phyloP scores from a whole-genome alignment of 2,888 invertebrate genomes.

The Pterostichus madidus region DNA sequence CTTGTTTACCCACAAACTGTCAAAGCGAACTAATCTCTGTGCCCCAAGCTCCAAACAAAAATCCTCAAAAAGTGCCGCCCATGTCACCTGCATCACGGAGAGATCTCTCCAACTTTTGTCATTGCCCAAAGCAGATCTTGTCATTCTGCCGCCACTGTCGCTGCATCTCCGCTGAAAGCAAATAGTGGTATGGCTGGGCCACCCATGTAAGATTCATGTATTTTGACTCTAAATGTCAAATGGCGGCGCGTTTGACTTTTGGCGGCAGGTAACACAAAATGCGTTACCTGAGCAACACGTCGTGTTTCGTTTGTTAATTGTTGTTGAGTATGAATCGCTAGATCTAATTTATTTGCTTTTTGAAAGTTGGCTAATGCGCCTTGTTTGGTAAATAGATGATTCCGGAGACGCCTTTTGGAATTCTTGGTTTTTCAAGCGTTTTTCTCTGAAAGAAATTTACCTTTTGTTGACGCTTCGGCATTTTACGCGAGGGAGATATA shows the following conservation, averaged over 20 bases:
- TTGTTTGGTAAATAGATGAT: slow-evolving; percentile 36
- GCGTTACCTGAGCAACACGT: slow-evolving; percentile 48
- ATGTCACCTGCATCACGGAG: slow-evolving; percentile 13
- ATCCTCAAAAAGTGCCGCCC: slow-evolving; percentile 54
- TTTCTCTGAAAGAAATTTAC: slow-evolving; percentile 40
- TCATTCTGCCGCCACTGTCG: slow-evolving; percentile 11
- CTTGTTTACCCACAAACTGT: slow-evolving; percentile 77
- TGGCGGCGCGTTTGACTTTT: slow-evolving; percentile 71
- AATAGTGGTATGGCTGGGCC: slow-evolving; percentile 65
- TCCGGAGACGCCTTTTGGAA: slow-evolving; percentile 18
- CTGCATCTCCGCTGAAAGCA: slow-evolving; percentile 17
- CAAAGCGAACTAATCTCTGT: slow-evolving; percentile 76
- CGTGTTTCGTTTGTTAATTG: slow-evolving; percentile 45
- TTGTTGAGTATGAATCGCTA: slow-evolving; percentile 46
- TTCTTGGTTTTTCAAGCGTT: slow-evolving; percentile 43
- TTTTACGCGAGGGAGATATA: not conserved
- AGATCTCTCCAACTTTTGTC: slow-evolving; percentile 55
- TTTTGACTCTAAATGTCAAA: slow-evolving; percentile 71
- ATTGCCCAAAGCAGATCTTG: slow-evolving; percentile 24
- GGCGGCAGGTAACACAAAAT: slow-evolving; percentile 51
- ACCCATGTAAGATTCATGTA: slow-evolving; percentile 70
- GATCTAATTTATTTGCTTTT: slow-evolving; percentile 61
- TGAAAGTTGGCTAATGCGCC: slow-evolving; percentile 32
- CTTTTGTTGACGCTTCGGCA: slow-evolving; percentile 25
- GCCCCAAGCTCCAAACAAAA: slow-evolving; percentile 53